Conservation (phyloP, 2,888 invertebrate genomes). For the Synergus umbraculus region DNA sequence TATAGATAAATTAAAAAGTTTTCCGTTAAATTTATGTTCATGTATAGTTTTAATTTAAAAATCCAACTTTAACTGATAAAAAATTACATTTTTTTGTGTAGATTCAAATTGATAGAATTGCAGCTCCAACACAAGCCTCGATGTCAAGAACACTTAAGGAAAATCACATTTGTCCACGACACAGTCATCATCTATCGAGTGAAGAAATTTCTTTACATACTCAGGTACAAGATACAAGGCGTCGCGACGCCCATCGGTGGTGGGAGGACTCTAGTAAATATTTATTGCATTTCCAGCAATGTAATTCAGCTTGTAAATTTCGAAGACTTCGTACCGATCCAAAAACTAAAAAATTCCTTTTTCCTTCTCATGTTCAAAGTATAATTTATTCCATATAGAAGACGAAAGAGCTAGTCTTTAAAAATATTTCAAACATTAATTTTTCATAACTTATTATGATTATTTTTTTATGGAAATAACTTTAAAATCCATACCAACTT, state of each 20-base stretch:
- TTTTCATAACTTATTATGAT: background rate
- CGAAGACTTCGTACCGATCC: conserved; percentile 65
- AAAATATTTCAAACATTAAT: conserved; percentile 22
- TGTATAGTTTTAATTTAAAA: background rate
- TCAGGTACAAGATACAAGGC: conserved; percentile 63
- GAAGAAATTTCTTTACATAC: conserved; percentile 55
- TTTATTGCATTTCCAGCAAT: conserved; percentile 55
- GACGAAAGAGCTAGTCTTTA: conserved; percentile 33
- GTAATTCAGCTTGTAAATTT: conserved; percentile 56
- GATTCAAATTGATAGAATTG: conserved; percentile 81
- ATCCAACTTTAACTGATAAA: conserved; percentile 30
- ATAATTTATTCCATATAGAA: conserved; percentile 54
- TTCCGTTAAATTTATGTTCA: background rate
- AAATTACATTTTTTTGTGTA: conserved; percentile 63
- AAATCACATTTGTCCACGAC: conserved; percentile 63
- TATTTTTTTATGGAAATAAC: background rate
- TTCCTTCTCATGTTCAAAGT: conserved; percentile 59
- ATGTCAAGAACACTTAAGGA: conserved; percentile 75
- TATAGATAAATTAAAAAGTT: background rate
- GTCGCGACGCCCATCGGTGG: conserved; percentile 64
- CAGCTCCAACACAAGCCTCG: conserved; percentile 85
- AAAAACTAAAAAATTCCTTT: conserved; percentile 63
- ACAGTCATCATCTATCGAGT: conserved; percentile 58
- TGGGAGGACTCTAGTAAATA: conserved; percentile 65
- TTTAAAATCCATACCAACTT: background rate